Evolutionary conservation across 2,797 vertebrate genomes (phyloP), one percentile per base, ranked within the genome.

Genomic region (Hozukius guyotensis): DNA sequence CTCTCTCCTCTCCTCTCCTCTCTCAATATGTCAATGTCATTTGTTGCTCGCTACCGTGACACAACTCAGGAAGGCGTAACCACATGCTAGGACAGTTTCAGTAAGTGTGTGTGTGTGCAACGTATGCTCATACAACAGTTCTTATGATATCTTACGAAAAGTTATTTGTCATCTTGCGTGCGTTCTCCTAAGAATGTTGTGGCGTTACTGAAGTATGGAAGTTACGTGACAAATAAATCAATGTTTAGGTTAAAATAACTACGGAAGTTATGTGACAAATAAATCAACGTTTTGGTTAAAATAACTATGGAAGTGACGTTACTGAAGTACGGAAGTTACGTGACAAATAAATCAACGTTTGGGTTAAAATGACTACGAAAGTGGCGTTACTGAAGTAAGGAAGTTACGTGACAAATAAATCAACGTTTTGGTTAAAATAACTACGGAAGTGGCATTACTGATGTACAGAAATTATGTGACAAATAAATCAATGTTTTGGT

Each of bases 1-100:
- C 80, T 57, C 62, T 38, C 36, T 69, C 67, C 29, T 77, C 61
- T 60, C 66, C 64, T 72, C 84, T 3, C 42, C 46, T 20, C 46
- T 49, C 46, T 49, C 46, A 49, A 49, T 49, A n/a, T 20, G 46
- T 49, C 46, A 49, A n/a, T 49, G 32, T 78, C 71, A 74, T 89
- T 73, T 83, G 70, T 78, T 72, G 72, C 74, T 65, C 13, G 59
- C 72, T 72, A 62, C 49, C 1, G 32, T 82, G 82, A 89, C 77
- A 82, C 67, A 71, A 81, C 72, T 82, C 49, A 76, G 64, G 52
- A 57, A 77, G 77, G 62, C 2, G 6, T 52, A 68, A 60, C 46
- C 36, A 34, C 55, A 70, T 5, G 8, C 55, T 25, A 5, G n/a
- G 57, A 38, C 60, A 46, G 18, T 25, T 68, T 78, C 53, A n/a